phyloP scores from a whole-genome alignment of 2,888 invertebrate species.

The Cremastobaeus sp. region DNA sequence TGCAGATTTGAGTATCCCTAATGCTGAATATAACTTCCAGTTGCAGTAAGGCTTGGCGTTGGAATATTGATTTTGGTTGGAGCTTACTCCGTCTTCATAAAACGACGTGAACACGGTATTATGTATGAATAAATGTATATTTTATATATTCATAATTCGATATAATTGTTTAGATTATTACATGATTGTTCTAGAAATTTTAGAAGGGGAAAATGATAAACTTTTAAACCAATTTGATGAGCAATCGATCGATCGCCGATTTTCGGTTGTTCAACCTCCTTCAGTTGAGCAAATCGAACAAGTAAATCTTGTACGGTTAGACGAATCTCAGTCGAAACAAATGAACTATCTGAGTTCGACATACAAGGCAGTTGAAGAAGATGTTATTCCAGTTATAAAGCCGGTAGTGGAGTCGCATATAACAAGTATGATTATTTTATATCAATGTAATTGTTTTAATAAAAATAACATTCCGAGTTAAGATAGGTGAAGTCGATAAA shows the following conservation, averaged over 20 bases:
- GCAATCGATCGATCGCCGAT: conserved; percentile 76
- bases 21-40: too few relatives aligned
- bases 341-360: conserved; percentile 67
- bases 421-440: too few relatives aligned
- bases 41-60: conserved; percentile 91
- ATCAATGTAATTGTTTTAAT: too few relatives aligned
- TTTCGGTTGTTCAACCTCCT: conserved; percentile 79
- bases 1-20: too few relatives aligned
- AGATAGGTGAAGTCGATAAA: too few relatives aligned
- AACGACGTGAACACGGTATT: conserved; percentile 87
- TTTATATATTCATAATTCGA: not conserved
- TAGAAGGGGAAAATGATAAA: conserved; percentile 67
- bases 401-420: conserved; percentile 44
- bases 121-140: not conserved
- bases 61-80: conserved; percentile 91
- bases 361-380: conserved; percentile 63
- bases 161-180: not conserved
- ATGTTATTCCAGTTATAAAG: conserved; percentile 45
- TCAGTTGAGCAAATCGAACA: conserved; percentile 59
- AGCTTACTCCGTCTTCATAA: conserved; percentile 91
- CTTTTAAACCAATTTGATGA: conserved; percentile 58
- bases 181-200: conserved; percentile 16
- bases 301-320: conserved; percentile 26
- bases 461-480: too few relatives aligned
- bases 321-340: conserved; percentile 58